These are phyloP conservation scores for Cyanoramphus novaezelandiae DNA, from an alignment of 2,113 vertebrate genomes.

Conservation along the genomic window DNA sequence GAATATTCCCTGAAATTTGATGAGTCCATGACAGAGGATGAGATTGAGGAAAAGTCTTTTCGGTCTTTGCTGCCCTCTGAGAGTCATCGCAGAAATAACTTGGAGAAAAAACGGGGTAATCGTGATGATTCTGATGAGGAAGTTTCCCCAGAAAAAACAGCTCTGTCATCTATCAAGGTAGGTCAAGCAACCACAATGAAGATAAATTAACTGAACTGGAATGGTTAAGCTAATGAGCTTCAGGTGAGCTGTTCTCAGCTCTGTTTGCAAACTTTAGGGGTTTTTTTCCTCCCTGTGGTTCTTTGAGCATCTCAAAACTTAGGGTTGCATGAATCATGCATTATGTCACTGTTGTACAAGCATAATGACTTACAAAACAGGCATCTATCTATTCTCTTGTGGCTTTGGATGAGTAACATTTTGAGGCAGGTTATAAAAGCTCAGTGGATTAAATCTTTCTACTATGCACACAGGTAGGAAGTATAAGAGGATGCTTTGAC, in stretches of 20 bases:
- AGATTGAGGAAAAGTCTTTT: slow-evolving; percentile 93
- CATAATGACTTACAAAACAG: not conserved
- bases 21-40: slow-evolving; percentile 94
- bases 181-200: not conserved
- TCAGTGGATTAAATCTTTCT: not conserved
- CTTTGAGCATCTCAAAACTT: not conserved
- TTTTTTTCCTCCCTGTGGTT: not conserved
- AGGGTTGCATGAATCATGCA: not conserved
- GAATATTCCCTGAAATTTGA: slow-evolving; percentile 94
- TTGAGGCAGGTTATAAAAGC: not conserved
- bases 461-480: not conserved
- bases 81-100: slow-evolving; percentile 88
- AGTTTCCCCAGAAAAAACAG: slow-evolving; percentile 71
- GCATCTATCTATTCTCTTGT: not conserved
- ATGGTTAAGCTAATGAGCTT: not conserved
- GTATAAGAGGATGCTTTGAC: not conserved
- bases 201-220: not conserved
- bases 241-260: not conserved
- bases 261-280: not conserved
- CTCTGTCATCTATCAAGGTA: slow-evolving; percentile 80
- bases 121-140: slow-evolving; percentile 90
- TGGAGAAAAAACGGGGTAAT: slow-evolving; percentile 84
- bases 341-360: not conserved
- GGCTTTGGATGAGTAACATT: not conserved
- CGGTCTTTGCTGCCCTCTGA: slow-evolving; percentile 93